Evolutionary conservation across 2,113 vertebrate species (phyloP).

Genomic region (Misgurnus anguillicaudatus): DNA sequence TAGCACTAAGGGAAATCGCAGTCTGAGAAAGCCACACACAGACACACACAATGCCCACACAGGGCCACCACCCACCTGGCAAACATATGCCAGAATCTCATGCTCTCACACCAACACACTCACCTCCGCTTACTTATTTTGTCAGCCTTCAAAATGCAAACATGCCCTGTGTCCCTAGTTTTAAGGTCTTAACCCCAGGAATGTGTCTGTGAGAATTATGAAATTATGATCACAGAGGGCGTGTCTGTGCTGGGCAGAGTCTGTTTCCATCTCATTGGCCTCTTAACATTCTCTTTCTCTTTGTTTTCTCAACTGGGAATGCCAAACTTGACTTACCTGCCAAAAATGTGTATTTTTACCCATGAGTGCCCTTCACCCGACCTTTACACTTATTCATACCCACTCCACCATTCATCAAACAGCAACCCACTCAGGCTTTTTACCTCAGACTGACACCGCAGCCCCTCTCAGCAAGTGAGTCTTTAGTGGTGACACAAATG

Average conservation of each 20-base stretch:
- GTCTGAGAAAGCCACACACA: conserved; percentile 18
- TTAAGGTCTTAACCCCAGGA: conserved; percentile 5
- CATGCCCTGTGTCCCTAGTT: not conserved
- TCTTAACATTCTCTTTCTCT: conserved; percentile 1
- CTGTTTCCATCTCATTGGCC: conserved; percentile 31
- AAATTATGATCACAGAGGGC: conserved; percentile 23
- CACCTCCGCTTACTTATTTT: conserved; percentile 4
- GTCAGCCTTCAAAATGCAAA: not conserved
- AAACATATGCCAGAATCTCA: conserved; percentile 30
- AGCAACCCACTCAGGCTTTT: not conserved
- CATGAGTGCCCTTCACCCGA: conserved; percentile 2
- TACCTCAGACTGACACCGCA: not conserved
- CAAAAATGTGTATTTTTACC: conserved; percentile 1
- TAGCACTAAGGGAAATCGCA: not conserved
- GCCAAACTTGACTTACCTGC: conserved; percentile 7
- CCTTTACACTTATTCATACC: conserved; percentile 23
- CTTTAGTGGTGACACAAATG: conserved; percentile 17
- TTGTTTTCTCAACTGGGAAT: conserved; percentile 17
- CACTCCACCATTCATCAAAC: conserved; percentile 18
- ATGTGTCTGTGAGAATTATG: conserved; percentile 45
- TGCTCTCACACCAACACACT: not conserved
- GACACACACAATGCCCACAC: not conserved
- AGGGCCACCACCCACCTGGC: conserved; percentile 36
- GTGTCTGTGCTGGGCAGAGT: conserved; percentile 44
- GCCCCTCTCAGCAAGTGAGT: not conserved